phyloP scores from a whole-genome alignment of 2,888 invertebrate genomes.

The Leucophenga maculata region DNA sequence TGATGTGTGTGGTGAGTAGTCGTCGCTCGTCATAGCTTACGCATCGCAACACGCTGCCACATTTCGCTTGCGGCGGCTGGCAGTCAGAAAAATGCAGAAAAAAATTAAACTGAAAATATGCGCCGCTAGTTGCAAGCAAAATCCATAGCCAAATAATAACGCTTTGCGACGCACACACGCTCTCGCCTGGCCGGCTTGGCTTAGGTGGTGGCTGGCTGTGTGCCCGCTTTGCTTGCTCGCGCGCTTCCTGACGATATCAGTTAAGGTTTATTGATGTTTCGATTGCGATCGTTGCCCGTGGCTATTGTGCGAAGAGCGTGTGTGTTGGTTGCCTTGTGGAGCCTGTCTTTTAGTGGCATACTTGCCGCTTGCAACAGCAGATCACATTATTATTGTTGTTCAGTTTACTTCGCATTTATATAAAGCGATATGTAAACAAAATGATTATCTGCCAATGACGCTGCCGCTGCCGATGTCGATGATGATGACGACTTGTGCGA shows the following conservation, averaged over 20 bases:
- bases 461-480: no score
- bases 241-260: conserved; percentile 49
- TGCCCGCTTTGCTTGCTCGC: conserved; percentile 21
- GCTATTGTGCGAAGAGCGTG: conserved; percentile 46
- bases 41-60: no score
- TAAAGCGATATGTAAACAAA: conserved; percentile 38
- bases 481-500: conserved; percentile 11
- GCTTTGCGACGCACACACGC: neutral
- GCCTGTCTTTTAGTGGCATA: conserved; percentile 23
- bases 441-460: conserved; percentile 20
- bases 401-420: conserved; percentile 13
- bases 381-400: conserved; percentile 30
- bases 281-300: conserved; percentile 60
- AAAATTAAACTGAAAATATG: neutral
- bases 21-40: no score
- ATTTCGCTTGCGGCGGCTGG: neutral
- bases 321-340: conserved; percentile 5
- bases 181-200: neutral
- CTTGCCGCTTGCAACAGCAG: conserved; percentile 28
- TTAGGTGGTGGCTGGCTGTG: no score
- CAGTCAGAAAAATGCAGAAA: neutral
- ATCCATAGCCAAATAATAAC: conserved; percentile 8
- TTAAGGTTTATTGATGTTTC: conserved; percentile 65
- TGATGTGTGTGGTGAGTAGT: neutral
- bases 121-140: neutral